Conservation (phyloP, 2,888 invertebrate species). For the Macaria notata region DNA sequence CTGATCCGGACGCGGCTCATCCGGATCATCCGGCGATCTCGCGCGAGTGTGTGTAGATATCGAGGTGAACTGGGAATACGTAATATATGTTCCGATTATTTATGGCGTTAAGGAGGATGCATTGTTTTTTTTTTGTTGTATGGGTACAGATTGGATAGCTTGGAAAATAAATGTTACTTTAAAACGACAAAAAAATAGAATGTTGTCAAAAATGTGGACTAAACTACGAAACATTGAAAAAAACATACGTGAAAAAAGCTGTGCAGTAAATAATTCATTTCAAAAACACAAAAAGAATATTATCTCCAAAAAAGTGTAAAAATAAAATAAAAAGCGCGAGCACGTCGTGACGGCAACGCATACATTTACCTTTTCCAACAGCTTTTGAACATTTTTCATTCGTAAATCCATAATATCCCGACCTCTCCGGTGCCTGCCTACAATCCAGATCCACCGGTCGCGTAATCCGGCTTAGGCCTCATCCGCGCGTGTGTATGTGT, state of each 20-base stretch:
- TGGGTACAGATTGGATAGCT: too few species aligned
- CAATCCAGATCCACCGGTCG: slow-evolving; percentile 63
- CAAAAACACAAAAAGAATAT: too few species aligned
- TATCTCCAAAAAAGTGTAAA: neutral
- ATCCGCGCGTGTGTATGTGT: slow-evolving; percentile 56
- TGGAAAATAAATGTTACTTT: too few species aligned
- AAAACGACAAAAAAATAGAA: too few species aligned
- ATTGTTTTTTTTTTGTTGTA: too few species aligned
- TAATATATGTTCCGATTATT: too few species aligned
- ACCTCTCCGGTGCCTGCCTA: slow-evolving; percentile 49
- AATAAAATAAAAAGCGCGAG: slow-evolving; percentile 2
- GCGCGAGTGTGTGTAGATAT: slow-evolving; percentile 47
- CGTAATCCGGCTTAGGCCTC: slow-evolving; percentile 76
- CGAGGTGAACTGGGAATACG: slow-evolving; percentile 27
- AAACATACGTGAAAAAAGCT: too few species aligned
- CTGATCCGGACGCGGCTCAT: slow-evolving; percentile 72
- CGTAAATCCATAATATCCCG: slow-evolving; percentile 65
- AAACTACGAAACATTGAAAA: too few species aligned
- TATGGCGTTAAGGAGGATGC: too few species aligned
- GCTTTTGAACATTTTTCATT: slow-evolving; percentile 45
- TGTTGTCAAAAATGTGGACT: too few species aligned
- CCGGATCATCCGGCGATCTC: slow-evolving; percentile 71
- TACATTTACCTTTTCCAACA: slow-evolving; percentile 34
- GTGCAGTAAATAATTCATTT: too few species aligned
- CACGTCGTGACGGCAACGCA: slow-evolving; percentile 20